phyloP scores from a whole-genome alignment of 1,140 invertebrate genomes.

The Bombyx mori region DNA sequence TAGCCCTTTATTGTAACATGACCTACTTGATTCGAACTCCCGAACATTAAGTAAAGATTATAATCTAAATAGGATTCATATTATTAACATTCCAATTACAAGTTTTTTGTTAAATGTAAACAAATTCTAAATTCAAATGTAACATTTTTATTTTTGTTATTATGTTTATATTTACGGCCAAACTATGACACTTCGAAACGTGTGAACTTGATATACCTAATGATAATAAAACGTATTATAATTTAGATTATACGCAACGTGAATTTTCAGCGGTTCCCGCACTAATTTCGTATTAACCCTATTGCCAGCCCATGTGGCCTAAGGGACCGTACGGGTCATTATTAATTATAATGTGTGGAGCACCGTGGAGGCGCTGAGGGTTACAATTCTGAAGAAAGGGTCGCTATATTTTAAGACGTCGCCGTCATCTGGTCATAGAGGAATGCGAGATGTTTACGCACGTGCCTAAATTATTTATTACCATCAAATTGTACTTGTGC shows the following conservation, averaged over 20 bases:
- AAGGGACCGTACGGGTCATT: slow-evolving; percentile 51
- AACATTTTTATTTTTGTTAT: too few species aligned
- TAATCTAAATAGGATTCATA: too few species aligned
- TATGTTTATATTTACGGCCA: too few species aligned
- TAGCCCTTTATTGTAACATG: too few species aligned
- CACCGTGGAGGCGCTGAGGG: slow-evolving; percentile 17
- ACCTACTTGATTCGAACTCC: too few species aligned
- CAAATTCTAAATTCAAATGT: too few species aligned
- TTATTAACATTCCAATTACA: too few species aligned
- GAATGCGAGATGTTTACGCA: slow-evolving; percentile 42
- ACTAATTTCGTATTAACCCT: slow-evolving; percentile 30
- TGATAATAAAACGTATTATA: neutral
- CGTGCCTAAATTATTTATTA: slow-evolving; percentile 49
- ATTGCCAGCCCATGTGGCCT: slow-evolving; percentile 17
- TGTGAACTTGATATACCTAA: too few species aligned
- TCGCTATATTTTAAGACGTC: slow-evolving; percentile 64
- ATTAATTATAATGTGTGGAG: slow-evolving; percentile 57
- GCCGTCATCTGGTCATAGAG: slow-evolving; percentile 50
- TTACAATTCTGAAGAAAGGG: slow-evolving; percentile 57
- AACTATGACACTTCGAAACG: too few species aligned
- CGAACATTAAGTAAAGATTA: too few species aligned
- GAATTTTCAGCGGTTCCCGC: slow-evolving; percentile 6
- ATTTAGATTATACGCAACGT: slow-evolving; percentile 1
- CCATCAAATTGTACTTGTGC: slow-evolving; percentile 5
- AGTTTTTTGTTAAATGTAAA: too few species aligned